phyloP scores from a whole-genome alignment of 2,888 invertebrate genomes.

The Lepidocyrtinus sp. region DNA sequence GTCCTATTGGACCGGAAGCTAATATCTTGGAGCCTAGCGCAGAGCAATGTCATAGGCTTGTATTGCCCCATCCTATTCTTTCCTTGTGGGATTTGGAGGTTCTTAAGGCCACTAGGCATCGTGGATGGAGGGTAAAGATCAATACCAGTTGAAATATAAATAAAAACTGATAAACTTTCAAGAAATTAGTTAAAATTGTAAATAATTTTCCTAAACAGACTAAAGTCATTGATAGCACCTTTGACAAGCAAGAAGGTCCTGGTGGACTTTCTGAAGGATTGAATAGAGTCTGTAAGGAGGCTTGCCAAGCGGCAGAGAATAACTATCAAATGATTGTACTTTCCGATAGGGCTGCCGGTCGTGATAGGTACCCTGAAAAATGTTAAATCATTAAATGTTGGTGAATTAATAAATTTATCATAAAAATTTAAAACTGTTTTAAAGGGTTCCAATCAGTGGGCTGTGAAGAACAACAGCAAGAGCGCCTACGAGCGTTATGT shows the following conservation, averaged over 20 bases:
- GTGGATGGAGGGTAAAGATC: conserved; percentile 89
- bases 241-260: conserved; percentile 82
- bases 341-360: conserved; percentile 80
- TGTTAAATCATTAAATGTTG: background rate
- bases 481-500: conserved; percentile 88
- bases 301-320: conserved; percentile 82
- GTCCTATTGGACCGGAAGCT: conserved; percentile 96
- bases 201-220: conserved; percentile 74
- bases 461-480: conserved; percentile 84
- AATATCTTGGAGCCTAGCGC: conserved; percentile 94
- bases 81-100: conserved; percentile 92
- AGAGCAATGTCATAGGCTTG: conserved; percentile 89
- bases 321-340: conserved; percentile 90
- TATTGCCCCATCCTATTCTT: conserved; percentile 94
- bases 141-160: conserved; percentile 29
- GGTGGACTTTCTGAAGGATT: conserved; percentile 86
- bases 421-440: conserved; percentile 19
- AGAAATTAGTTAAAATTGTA: background rate
- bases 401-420: conserved; percentile 24
- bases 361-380: conserved; percentile 73
- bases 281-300: conserved; percentile 84
- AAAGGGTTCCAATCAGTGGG: conserved; percentile 84
- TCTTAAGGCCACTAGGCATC: conserved; percentile 85
- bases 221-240: conserved; percentile 91
- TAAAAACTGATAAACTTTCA: conserved; percentile 9